Base-by-base conservation (phyloP, 2,888 invertebrate genomes). In the Lissocephala sabroskyi region DNA sequence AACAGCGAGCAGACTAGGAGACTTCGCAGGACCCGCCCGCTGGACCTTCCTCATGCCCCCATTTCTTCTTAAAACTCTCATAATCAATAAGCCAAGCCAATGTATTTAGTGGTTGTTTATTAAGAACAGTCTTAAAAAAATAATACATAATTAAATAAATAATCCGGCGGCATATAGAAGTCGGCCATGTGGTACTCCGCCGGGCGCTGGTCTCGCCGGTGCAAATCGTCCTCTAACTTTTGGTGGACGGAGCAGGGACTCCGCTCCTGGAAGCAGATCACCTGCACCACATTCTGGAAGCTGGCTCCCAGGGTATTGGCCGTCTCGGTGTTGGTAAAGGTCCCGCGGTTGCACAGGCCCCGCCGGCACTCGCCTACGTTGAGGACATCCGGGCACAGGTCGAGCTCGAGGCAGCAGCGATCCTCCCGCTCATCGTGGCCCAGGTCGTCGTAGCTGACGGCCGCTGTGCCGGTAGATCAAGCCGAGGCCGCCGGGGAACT, bases 271-370 rank as follows among this genome's bases (percentile, higher is more conserved):
- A 92, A 92, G 68, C 92, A 92, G 49, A 89, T 90, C 17, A 91
- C 89, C 70, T 91, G 90, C 9, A 91, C 88, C 29, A 92, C 87
- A 74, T 92, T 92, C 85, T 92, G 92, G 83, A 90, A 92, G 23
- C 92, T 87, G 14, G 90, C 89, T n/a, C 91, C 91, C 47, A 91
- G 85, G 0, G 89, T 89, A 65, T 90, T 89, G 11, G 91, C 91
- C n/a, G 90, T 89, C 71, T 90, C 88, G 17, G 90, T 88, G 62
- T 89, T 89, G 0, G 91, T 91, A 76, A 89, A 90, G 1, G 88
- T 87, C 3, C 90, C 89, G 19, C 86, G 86, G 79, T 93, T 93
- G 81, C 91, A 92, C 19, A 91, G 86, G 0, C 90, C 81, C 51
- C 88, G 87, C 41, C 87, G 86, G 57, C 89, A 89, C 60, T 89